Percentiles rank a stretch among this genome's conserved stretches.
phyloP scores from a whole-genome alignment of 2,113 vertebrate genomes.

The Bubo blakistoni region DNA sequence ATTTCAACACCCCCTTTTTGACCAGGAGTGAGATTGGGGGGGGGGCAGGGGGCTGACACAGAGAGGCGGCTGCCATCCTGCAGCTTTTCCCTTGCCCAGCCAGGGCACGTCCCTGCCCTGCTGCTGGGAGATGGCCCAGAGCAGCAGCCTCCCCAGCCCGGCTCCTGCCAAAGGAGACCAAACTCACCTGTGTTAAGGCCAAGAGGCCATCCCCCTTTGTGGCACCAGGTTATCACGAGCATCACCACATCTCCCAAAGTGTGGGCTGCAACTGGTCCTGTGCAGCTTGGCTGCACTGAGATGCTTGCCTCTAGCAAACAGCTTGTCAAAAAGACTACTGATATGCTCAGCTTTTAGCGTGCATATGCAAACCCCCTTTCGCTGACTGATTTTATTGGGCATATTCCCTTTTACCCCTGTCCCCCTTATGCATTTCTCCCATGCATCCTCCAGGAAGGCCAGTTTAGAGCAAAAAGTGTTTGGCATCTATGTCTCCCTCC shows the following conservation, averaged over 20 bases:
- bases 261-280: background rate
- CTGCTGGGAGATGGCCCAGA: background rate
- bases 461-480: background rate
- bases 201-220: background rate
- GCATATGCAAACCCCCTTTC: background rate
- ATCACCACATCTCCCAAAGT: background rate
- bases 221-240: background rate
- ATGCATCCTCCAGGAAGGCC: background rate
- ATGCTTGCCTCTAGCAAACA: background rate
- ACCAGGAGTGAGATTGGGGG: background rate
- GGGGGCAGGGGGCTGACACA: background rate
- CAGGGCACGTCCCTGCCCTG: accelerated
- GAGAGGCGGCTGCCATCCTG: background rate
- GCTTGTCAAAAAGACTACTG: background rate
- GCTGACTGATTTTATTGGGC: background rate
- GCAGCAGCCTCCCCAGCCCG: background rate
- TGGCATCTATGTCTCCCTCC: background rate
- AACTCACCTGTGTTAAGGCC: background rate
- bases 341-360: background rate
- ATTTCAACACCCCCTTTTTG: background rate
- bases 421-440: background rate
- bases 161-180: background rate
- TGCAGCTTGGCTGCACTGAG: background rate
- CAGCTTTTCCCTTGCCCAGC: background rate
- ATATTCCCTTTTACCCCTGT: background rate